These are phyloP conservation scores for Syngnathus typhle DNA, from an alignment of 2,113 vertebrate genomes.

Conservation along the genomic window DNA sequence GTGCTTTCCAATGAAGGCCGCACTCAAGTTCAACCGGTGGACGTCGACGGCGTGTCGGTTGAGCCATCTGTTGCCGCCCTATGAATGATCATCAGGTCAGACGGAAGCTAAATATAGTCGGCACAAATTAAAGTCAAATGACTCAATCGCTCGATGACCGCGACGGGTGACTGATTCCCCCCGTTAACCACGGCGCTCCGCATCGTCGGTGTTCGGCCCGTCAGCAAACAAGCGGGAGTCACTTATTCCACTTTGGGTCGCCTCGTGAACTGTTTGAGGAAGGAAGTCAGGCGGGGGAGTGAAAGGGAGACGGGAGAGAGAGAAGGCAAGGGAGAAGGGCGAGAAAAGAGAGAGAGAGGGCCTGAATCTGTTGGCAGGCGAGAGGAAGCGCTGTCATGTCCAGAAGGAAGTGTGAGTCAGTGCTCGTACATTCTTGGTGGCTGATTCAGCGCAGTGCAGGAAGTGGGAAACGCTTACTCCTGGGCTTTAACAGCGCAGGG, in stretches of 20 bases:
- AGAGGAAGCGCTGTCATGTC: slow-evolving; percentile 74
- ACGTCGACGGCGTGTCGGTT: slow-evolving; percentile 25
- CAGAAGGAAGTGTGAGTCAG: slow-evolving; percentile 80
- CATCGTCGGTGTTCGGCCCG: background rate
- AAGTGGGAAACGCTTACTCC: slow-evolving; percentile 64
- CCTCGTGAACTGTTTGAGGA: slow-evolving; percentile 41
- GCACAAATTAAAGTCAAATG: slow-evolving; percentile 55
- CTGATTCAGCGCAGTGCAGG: slow-evolving; percentile 71
- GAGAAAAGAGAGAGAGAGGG: slow-evolving; percentile 26
- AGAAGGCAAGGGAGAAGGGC: slow-evolving; percentile 20
- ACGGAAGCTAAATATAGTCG: slow-evolving; percentile 49
- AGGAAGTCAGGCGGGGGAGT: slow-evolving; percentile 36
- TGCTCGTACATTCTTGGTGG: slow-evolving; percentile 66
- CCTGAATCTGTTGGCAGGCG: slow-evolving; percentile 52
- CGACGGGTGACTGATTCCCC: slow-evolving; percentile 34
- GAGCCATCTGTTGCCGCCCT: slow-evolving; percentile 41
- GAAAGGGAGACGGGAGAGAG: slow-evolving; percentile 32
- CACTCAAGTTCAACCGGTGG: slow-evolving; percentile 34
- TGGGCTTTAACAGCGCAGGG: slow-evolving; percentile 44
- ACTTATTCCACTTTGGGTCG: slow-evolving; percentile 62
- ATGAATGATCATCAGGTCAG: slow-evolving; percentile 38
- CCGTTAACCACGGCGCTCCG: slow-evolving; percentile 1
- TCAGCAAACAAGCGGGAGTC: slow-evolving; percentile 41
- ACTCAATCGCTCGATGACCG: slow-evolving; percentile 57
- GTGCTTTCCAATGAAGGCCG: slow-evolving; percentile 15